phyloP scores from a whole-genome alignment of 2,888 invertebrate species.

The Charanyca ferruginea region DNA sequence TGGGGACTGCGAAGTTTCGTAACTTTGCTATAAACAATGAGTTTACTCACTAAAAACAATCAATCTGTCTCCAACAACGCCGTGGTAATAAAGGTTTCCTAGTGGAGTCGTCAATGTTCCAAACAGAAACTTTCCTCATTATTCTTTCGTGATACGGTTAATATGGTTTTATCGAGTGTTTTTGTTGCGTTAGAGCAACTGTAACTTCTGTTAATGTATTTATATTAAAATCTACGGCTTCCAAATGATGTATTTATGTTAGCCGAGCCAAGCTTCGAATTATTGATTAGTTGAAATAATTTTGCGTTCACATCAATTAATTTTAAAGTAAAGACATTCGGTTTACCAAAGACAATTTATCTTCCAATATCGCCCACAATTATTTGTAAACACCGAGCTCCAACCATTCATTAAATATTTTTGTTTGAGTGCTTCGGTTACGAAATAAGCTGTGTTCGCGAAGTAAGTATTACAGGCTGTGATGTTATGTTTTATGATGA shows the following conservation, averaged over 20 bases:
- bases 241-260: constrained; percentile 27
- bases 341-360: constrained; percentile 30
- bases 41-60: no score
- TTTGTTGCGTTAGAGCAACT: background rate
- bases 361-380: constrained; percentile 32
- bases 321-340: constrained; percentile 40
- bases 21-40: no score
- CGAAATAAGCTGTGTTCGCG: constrained; percentile 3
- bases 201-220: background rate
- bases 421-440: constrained; percentile 8
- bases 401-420: constrained; percentile 33
- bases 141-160: constrained; percentile 17
- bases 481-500: background rate
- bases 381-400: constrained; percentile 40
- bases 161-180: constrained; percentile 19
- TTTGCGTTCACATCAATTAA: constrained; percentile 30
- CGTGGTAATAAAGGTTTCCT: background rate
- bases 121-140: no score
- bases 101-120: background rate
- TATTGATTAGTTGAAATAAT: constrained; percentile 43
- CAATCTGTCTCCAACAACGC: background rate
- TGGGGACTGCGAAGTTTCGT: no score
- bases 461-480: no score
- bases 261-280: constrained; percentile 1
- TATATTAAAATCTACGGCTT: constrained; percentile 15